phyloP scores from a whole-genome alignment of 2,113 vertebrate species.

The human region DNA sequence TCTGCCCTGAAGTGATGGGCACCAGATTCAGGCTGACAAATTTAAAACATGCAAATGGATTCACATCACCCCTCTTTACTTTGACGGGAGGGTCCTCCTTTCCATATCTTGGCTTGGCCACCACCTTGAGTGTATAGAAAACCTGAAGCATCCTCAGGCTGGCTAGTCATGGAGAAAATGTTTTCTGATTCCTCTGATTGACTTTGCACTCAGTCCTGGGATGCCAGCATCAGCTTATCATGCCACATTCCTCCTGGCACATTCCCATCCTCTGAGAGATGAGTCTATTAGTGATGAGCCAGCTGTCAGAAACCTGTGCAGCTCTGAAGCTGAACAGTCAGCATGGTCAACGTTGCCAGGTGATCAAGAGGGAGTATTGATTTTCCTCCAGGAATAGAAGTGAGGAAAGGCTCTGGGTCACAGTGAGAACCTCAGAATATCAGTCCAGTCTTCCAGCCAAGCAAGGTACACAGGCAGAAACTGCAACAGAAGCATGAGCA shows the following conservation, averaged over 20 bases:
- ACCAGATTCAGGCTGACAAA: no score
- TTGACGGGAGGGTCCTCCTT: constrained; percentile 57
- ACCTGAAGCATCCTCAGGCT: constrained; percentile 50
- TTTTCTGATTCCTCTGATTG: constrained; percentile 75
- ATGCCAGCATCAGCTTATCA: constrained; percentile 61
- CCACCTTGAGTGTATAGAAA: constrained; percentile 49
- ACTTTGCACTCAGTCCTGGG: constrained; percentile 62
- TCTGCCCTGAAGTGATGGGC: not conserved
- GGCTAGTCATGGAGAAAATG: constrained; percentile 73
- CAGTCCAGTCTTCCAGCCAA: not conserved
- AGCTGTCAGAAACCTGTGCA: not conserved
- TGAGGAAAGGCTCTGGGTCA: not conserved
- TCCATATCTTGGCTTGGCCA: constrained; percentile 49
- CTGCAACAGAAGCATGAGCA: not conserved
- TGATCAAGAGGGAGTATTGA: not conserved
- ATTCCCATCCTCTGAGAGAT: constrained; percentile 27
- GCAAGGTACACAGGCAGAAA: not conserved
- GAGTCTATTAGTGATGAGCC: constrained; percentile 45
- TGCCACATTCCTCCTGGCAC: not conserved
- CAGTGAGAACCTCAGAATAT: not conserved
- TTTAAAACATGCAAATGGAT: not conserved
- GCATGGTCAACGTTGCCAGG: not conserved
- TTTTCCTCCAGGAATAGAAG: constrained; percentile 1
- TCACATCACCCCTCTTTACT: not conserved
- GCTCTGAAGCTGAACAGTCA: not conserved